Evolutionary conservation across 2,888 invertebrate genomes (phyloP).

Genomic region (Oithona nana): DNA sequence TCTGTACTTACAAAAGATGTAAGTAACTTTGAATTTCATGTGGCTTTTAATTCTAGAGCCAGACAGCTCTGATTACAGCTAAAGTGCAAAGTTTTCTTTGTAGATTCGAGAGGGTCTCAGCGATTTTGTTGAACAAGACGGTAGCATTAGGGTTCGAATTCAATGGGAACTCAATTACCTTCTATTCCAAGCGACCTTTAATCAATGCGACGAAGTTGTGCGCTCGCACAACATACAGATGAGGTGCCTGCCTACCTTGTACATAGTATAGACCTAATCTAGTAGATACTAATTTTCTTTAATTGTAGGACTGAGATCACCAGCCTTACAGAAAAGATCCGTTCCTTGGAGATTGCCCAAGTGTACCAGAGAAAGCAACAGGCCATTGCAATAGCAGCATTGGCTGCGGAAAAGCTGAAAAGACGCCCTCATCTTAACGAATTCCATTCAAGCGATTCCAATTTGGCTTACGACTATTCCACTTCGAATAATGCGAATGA

Average conservation of each 20-base stretch:
- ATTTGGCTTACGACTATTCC: neutral
- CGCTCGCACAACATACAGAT: slow-evolving; percentile 8
- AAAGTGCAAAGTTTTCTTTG: neutral
- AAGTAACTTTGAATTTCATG: neutral
- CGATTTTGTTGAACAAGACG: slow-evolving; percentile 6
- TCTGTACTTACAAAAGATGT: slow-evolving; percentile 11
- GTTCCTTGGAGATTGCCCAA: neutral
- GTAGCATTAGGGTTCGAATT: neutral
- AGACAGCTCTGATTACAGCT: too few relatives aligned
- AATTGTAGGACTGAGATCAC: neutral
- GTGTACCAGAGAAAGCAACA: neutral
- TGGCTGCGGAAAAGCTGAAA: neutral
- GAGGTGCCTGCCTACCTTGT: too few relatives aligned
- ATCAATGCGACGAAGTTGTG: slow-evolving; percentile 11
- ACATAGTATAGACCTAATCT: too few relatives aligned
- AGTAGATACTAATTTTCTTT: too few relatives aligned
- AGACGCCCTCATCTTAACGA: neutral
- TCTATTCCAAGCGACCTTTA: slow-evolving; percentile 9
- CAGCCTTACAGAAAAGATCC: neutral
- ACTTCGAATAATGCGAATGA: too few relatives aligned
- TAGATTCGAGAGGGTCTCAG: slow-evolving; percentile 8
- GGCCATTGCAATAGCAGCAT: neutral
- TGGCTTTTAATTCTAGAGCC: neutral
- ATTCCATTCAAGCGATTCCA: neutral
- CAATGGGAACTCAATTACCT: slow-evolving; percentile 15